Evolutionary conservation across 2,888 invertebrate genomes (phyloP), one percentile per base, ranked within the genome.

Genomic region (Cheilosia vernalis): DNA sequence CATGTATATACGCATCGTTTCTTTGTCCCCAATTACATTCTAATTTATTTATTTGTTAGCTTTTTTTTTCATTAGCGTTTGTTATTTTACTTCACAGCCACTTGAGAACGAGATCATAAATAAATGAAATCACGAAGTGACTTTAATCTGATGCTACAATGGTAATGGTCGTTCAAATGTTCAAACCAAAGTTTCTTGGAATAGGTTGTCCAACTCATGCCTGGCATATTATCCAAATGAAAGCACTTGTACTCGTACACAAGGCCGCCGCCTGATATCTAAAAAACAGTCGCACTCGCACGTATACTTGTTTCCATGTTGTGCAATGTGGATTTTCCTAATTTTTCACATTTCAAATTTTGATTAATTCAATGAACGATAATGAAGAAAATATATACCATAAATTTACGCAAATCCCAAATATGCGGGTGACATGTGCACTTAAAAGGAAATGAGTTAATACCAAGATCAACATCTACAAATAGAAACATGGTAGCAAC

Each of bases 131-230:
- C 81, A 81, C 81, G 81, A 76, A 63, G 69, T 63, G 53, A 64
- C 56, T 74, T 80, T 69, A 74, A 81, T 81, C 69, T 76, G 81
- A 74, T 74, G 47, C 56, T 63, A 81, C 81, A 76, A 74, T 74
- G 44, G 47, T 55, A 76, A 74, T 74, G 44, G 47, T 55, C 69
- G 47, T 60, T 53, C 55, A 49, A 61, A 58, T 63, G 47, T 60
- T 53, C 55, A 49, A 61, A 58, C 42, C 58, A 70, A 27, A 67
- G 60, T 15, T 80, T 80, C 74, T 67, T 74, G 73, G 80, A 80
- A 67, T 61, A 55, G 19, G 53, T 42, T 63, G 42, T 6, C 3
- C 24, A 47, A 10, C 21, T 63, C 17, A 74, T 49, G 67, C 55
- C 24, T 61, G 60, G 61, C 30, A 61, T 37, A 37, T 67, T 47